Conservation (phyloP, 2,113 vertebrate species). For the Indicator maculatus region DNA sequence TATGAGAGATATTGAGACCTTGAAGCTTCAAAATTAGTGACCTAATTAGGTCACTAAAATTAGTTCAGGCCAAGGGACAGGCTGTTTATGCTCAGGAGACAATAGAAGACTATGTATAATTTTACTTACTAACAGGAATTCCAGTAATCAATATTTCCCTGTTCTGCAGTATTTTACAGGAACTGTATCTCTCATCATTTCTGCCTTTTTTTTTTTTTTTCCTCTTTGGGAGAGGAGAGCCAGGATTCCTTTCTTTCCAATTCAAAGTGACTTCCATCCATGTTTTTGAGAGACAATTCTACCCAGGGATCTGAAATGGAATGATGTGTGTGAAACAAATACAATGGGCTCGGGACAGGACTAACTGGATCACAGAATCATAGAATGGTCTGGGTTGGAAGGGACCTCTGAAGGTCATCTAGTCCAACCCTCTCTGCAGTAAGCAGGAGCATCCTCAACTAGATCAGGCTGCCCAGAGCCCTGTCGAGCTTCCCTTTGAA, state of each 20-base stretch:
- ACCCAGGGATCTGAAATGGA: background rate
- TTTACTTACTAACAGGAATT: background rate
- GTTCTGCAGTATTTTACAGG: background rate
- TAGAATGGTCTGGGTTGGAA: no score
- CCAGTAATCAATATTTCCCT: background rate
- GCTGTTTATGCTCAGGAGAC: background rate
- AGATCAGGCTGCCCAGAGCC: no score
- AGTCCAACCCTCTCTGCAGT: no score
- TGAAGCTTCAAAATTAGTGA: constrained; percentile 56
- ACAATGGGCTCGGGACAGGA: background rate
- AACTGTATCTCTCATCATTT: background rate
- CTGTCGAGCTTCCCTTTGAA: no score
- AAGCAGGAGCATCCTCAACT: no score
- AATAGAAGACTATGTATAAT: background rate
- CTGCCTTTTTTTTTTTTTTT: background rate
- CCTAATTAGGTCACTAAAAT: constrained; percentile 6
- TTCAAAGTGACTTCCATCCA: background rate
- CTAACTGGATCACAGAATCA: background rate
- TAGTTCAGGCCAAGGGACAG: background rate
- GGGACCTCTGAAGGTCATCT: no score
- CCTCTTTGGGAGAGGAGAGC: background rate
- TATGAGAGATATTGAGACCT: background rate
- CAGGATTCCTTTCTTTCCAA: background rate
- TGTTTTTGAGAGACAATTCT: background rate
- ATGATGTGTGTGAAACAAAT: background rate